A percentile compares a stretch with the other conserved stretches of the same genome.
Conservation (phyloP, 2,113 vertebrate genomes). For the Rhizomys pruinosus region DNA sequence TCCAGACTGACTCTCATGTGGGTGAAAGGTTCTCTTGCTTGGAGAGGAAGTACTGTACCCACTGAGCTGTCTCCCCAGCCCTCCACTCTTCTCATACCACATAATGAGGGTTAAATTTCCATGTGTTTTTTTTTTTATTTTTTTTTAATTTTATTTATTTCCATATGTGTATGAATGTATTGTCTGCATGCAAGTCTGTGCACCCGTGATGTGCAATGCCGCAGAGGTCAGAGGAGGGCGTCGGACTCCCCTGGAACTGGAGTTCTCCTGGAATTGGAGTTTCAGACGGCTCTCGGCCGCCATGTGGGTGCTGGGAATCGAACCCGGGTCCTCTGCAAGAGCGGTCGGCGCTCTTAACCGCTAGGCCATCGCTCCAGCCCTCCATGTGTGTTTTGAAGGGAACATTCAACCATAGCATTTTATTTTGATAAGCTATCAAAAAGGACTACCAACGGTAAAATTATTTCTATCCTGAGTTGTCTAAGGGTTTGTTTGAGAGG, state of each 20-base stretch:
- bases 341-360: no score
- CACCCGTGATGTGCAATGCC: no score
- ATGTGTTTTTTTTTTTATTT: not conserved
- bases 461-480: not conserved
- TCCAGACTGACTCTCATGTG: not conserved
- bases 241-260: no score
- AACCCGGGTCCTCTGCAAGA: no score
- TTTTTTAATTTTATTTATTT: no score
- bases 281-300: no score
- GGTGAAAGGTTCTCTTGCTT: not conserved
- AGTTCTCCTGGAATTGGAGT: no score
- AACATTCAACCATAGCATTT: not conserved
- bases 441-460: not conserved
- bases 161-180: no score
- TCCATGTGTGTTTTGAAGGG: not conserved
- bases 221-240: no score
- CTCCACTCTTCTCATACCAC: not conserved
- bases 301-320: no score
- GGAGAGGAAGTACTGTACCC: not conserved
- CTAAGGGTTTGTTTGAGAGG: not conserved
- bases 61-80: not conserved
- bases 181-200: no score
- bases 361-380: no score
- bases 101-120: not conserved
- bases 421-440: conserved; percentile 33